Evolutionary conservation across 1,140 invertebrate genomes (phyloP).

Genomic region (Drosophila kurseongensis): DNA sequence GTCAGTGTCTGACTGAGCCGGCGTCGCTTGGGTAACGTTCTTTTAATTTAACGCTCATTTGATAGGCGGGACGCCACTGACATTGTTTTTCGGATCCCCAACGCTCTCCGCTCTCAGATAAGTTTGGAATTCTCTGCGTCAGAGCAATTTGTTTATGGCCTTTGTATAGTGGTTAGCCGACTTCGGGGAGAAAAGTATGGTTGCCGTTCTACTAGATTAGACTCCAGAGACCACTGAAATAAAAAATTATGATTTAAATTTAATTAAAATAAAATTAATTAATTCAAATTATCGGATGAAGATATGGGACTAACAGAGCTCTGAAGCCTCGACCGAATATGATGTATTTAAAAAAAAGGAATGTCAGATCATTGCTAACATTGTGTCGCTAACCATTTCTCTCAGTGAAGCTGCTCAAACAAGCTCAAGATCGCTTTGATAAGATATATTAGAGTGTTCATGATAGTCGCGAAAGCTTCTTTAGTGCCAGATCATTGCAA

Average conservation of each 20-base stretch:
- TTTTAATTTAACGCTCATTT: conserved; percentile 78
- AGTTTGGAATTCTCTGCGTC: conserved; percentile 27
- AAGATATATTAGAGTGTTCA: conserved; percentile 63
- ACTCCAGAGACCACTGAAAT: conserved; percentile 58
- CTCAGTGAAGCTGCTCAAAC: conserved; percentile 42
- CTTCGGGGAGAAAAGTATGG: conserved; percentile 15
- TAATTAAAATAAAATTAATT: no score
- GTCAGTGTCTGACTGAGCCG: conserved; percentile 73
- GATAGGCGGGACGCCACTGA: conserved; percentile 34
- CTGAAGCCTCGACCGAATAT: no score
- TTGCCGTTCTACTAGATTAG: conserved; percentile 55
- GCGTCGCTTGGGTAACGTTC: conserved; percentile 67
- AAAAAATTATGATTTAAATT: conserved; percentile 14
- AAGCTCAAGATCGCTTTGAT: conserved; percentile 77
- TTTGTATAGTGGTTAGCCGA: conserved; percentile 23
- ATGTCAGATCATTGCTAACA: no score
- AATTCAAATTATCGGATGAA: no score
- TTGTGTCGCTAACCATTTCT: conserved; percentile 9
- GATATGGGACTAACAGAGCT: no score
- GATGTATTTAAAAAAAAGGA: no score
- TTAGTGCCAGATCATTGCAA: conserved; percentile 68
- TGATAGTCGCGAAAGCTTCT: conserved; percentile 37
- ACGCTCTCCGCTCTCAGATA: background rate
- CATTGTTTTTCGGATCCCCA: conserved; percentile 11
- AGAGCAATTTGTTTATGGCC: conserved; percentile 40